A percentile compares a stretch with the other conserved stretches of the same genome.
Evolutionary conservation across 2,888 invertebrate genomes (phyloP).

Genomic region (Ferdinandea cuprea): DNA sequence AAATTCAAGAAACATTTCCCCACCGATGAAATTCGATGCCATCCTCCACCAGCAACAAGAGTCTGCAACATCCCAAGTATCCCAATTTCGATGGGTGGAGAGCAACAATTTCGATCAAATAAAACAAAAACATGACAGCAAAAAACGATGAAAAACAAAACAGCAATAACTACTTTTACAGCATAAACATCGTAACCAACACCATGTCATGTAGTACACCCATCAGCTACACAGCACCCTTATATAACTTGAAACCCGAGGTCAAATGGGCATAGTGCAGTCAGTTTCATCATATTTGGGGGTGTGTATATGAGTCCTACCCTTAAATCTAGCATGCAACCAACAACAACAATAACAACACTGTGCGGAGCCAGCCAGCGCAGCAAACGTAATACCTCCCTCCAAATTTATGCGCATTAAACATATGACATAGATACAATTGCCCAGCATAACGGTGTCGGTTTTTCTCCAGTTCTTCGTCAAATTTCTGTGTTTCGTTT

Average conservation of each 20-base stretch:
- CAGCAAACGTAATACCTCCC: constrained; percentile 72
- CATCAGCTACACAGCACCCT: constrained; percentile 50
- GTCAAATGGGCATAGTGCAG: constrained; percentile 72
- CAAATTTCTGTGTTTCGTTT: too few species aligned
- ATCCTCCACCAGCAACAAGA: constrained; percentile 45
- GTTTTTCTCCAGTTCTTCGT: constrained; percentile 52
- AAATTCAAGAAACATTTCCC: constrained; percentile 30
- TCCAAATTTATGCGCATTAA: constrained; percentile 72
- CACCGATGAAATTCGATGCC: constrained; percentile 14
- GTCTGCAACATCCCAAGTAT: constrained; percentile 53
- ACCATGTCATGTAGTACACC: constrained; percentile 65
- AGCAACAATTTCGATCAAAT: constrained; percentile 43
- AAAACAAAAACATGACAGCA: constrained; percentile 32
- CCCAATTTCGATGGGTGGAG: constrained; percentile 62
- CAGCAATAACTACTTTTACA: constrained; percentile 68
- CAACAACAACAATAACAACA: constrained; percentile 54
- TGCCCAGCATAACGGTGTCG: constrained; percentile 50
- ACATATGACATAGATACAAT: constrained; percentile 64
- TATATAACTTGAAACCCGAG: constrained; percentile 57
- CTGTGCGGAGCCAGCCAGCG: constrained; percentile 17
- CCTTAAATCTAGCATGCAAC: constrained; percentile 53
- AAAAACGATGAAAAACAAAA: constrained; percentile 20
- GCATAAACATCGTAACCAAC: constrained; percentile 72
- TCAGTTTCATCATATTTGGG: constrained; percentile 62
- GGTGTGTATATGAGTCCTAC: constrained; percentile 68